Evolutionary conservation across 2,888 invertebrate species (phyloP), one percentile per base, ranked within the genome.

Genomic region (Gerris lacustris): DNA sequence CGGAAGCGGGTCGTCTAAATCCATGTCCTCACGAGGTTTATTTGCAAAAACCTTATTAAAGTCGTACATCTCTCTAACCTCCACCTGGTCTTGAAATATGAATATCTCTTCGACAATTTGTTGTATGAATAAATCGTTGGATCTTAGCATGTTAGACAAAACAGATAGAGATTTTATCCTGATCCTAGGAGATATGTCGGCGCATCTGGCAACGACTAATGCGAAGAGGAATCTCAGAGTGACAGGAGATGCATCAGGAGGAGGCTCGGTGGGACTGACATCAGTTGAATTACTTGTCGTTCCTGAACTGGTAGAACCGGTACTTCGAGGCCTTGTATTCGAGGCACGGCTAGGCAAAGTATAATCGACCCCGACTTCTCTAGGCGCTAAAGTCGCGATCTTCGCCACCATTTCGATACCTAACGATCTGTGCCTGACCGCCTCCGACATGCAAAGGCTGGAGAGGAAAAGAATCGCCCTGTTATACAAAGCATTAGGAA

Each of bases 101-200:
- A 76, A 77, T 47, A 76, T 74, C 9, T 75, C 74, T 69, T 73
- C 73, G 69, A 78, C 75, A 67, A 76, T 73, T 7, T 74, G 69
- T 44, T 73, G 68, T 11, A 77, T 18, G 79, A 66, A 64, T 62
- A 18, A 44, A 55, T 73, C 72, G 31, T 70, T 79, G 9, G 76
- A 73, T 6, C 78, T 75, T 44, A 86, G 82, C 73, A 83, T 82
- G 67, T 85, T 84, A 0, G 85, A 81, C 68, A 89, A 81, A 11
- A 85, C 81, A 5, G 81, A 78, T 73, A 89, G 82, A 5, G 88
- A 87, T 77, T 86, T 84, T 67, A 85, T 83, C 67, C 89, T 82
- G 63, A 89, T 83, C 73, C 84, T 81, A 75, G 84, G 83, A 4
- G 87, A 85, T 6, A 79, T 80, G 79, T 88, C 88, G 70, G 80